phyloP scores from a whole-genome alignment of 2,797 vertebrate genomes.

The Eospalax fontanierii region DNA sequence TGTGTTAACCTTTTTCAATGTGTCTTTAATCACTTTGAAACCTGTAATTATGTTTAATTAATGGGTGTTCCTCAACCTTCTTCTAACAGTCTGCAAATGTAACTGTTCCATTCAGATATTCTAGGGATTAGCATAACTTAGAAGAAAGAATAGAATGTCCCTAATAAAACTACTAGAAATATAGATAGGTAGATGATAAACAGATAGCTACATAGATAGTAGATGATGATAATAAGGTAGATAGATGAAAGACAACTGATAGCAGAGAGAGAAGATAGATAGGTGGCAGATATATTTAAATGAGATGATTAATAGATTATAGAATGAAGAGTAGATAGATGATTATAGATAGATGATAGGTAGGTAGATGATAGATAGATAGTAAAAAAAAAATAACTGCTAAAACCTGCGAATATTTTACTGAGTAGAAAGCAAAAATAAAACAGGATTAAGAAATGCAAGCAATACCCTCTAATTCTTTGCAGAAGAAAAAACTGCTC shows the following conservation, averaged over 20 bases:
- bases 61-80: conserved; percentile 9
- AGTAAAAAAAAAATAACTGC: not conserved
- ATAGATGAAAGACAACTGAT: not conserved
- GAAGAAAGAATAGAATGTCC: not conserved
- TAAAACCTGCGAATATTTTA: not conserved
- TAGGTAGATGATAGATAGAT: not conserved
- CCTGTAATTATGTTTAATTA: conserved; percentile 50
- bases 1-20: not conserved
- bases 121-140: not conserved
- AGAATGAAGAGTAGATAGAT: not conserved
- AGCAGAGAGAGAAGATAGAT: not conserved
- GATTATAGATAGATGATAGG: not conserved
- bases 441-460: conserved; percentile 35
- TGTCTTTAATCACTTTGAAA: conserved; percentile 62
- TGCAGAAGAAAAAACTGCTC: not conserved
- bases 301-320: not conserved
- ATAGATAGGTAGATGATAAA: not conserved
- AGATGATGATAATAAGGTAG: not conserved
- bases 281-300: not conserved
- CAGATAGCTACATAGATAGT: not conserved
- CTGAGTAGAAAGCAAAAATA: not conserved
- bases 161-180: not conserved
- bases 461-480: not conserved
- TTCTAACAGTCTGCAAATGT: not conserved
- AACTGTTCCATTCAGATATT: not conserved